Evolutionary conservation across 2,113 vertebrate species (phyloP).

Genomic region (Brienomyrus brachyistius): DNA sequence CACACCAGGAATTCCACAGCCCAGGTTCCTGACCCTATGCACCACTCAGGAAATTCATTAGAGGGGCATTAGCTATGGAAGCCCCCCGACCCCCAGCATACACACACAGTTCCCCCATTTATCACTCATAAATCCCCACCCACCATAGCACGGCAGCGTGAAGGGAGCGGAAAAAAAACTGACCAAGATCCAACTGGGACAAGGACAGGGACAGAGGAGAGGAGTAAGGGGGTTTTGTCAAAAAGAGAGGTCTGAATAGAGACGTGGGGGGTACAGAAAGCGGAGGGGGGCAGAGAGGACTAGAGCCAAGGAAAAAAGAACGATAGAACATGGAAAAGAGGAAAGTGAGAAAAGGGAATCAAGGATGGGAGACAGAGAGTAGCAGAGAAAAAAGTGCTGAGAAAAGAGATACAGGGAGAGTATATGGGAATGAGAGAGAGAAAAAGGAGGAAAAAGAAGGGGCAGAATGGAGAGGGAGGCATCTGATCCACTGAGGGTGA

Average conservation of each 20-base stretch:
- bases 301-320: not conserved
- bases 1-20: not conserved
- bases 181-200: not conserved
- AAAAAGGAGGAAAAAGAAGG: not conserved
- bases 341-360: not conserved
- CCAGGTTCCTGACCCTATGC: not conserved
- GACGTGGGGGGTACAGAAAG: not conserved
- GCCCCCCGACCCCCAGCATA: not conserved
- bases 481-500: not conserved
- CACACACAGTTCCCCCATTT: not conserved
- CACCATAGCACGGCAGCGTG: not conserved
- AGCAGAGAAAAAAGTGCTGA: not conserved
- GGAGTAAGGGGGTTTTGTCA: not conserved
- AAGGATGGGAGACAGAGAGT: not conserved
- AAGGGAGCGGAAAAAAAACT: not conserved
- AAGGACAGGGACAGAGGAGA: not conserved
- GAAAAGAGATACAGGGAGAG: not conserved
- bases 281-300: not conserved
- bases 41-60: conserved; percentile 16
- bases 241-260: not conserved
- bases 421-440: not conserved
- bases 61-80: not conserved
- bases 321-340: not conserved
- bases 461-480: not conserved
- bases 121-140: not conserved